Evolutionary conservation across 2,113 vertebrate genomes (phyloP).

Genomic region (Gopherus flavomarginatus): DNA sequence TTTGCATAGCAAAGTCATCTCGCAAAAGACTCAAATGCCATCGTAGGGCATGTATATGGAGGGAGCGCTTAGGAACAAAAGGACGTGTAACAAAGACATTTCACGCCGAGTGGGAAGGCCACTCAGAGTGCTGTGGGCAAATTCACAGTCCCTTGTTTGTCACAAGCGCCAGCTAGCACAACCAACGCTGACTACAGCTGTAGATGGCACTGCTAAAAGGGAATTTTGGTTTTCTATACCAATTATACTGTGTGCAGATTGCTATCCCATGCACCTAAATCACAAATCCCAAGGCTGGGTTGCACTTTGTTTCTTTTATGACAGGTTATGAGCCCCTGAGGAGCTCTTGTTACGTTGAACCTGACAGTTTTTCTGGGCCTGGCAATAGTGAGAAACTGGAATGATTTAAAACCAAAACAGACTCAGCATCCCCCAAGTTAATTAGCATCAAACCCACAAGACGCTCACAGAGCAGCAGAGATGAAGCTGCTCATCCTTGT

Average conservation of each 20-base stretch:
- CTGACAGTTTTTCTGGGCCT: accelerated
- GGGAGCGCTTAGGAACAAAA: accelerated
- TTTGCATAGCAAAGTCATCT: accelerated
- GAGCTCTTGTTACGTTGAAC: not conserved
- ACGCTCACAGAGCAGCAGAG: not conserved
- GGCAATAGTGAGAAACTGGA: not conserved
- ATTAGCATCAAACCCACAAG: not conserved
- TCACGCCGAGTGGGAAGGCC: not conserved
- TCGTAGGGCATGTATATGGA: accelerated
- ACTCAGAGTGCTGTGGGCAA: accelerated
- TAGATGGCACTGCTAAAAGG: not conserved
- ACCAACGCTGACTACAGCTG: accelerated
- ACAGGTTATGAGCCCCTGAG: not conserved
- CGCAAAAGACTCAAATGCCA: not conserved
- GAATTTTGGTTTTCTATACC: not conserved
- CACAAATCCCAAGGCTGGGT: not conserved
- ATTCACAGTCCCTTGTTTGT: constrained; percentile 23
- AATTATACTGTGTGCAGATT: not conserved
- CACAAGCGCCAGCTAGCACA: constrained; percentile 40
- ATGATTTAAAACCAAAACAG: not conserved
- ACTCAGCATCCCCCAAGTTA: not conserved
- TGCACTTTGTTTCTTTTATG: not conserved
- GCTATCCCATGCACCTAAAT: not conserved
- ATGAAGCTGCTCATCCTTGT: not conserved
- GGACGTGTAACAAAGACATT: accelerated